A percentile compares a stretch with the other conserved stretches of the same genome.
phyloP scores from a whole-genome alignment of 2,797 vertebrate genomes.

The Galagoides demidoff region DNA sequence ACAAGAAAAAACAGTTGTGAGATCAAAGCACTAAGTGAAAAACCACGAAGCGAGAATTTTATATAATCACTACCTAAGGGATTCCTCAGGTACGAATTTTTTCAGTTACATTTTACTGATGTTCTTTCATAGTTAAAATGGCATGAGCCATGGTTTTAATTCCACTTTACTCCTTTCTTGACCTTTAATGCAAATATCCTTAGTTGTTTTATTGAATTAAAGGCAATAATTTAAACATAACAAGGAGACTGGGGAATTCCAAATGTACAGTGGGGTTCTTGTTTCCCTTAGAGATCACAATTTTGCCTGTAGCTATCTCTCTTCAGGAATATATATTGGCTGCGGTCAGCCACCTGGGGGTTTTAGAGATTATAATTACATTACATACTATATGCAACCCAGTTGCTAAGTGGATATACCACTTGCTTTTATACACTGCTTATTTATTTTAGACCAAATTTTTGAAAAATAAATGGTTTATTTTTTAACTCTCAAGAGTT shows the following conservation, averaged over 20 bases:
- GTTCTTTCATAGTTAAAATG: constrained; percentile 34
- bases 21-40: constrained; percentile 54
- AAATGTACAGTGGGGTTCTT: background rate
- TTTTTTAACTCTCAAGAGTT: background rate
- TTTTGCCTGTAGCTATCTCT: background rate
- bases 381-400: too few relatives aligned
- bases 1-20: background rate
- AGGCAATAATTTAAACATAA: constrained; percentile 13
- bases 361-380: background rate
- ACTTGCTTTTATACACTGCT: background rate
- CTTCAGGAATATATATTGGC: background rate
- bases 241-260: constrained; percentile 6
- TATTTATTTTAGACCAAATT: constrained; percentile 4
- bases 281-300: background rate
- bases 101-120: background rate
- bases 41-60: constrained; percentile 24
- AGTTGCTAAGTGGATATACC: background rate
- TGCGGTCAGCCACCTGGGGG: background rate
- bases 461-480: constrained; percentile 15
- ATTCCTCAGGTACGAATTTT: constrained; percentile 18
- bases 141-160: constrained; percentile 28
- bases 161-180: constrained; percentile 1
- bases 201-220: background rate
- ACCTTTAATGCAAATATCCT: background rate
- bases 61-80: background rate